Conservation (phyloP, 1,140 invertebrate species). For the Drosophila takahashii region DNA sequence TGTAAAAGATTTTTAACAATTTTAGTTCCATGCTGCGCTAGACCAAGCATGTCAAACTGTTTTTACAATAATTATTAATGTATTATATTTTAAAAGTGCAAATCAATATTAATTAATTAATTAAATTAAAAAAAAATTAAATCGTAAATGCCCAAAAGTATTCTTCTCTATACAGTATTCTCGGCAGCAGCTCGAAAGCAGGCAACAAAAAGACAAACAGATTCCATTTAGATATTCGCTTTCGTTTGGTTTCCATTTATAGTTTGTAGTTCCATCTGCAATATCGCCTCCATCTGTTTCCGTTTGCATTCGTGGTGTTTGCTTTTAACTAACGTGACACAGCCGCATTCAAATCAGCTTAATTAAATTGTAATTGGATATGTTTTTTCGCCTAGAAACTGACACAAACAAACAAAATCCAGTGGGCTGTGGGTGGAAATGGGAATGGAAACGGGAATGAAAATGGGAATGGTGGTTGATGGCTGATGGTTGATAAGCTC, state of each 20-base stretch:
- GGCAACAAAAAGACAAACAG: slow-evolving; percentile 2
- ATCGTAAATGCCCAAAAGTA: too few relatives aligned
- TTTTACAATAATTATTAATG: too few relatives aligned
- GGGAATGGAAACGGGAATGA: background rate
- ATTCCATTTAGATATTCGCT: slow-evolving; percentile 12
- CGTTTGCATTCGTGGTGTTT: slow-evolving; percentile 7
- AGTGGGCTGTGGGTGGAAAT: background rate
- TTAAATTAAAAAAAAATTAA: too few relatives aligned
- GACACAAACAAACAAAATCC: slow-evolving; percentile 10
- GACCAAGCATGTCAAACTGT: too few relatives aligned
- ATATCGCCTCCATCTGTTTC: slow-evolving; percentile 8
- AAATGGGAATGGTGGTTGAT: slow-evolving; percentile 20
- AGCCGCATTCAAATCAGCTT: slow-evolving; percentile 59
- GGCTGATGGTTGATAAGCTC: slow-evolving; percentile 50
- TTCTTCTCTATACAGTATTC: too few relatives aligned
- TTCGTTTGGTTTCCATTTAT: slow-evolving; percentile 19
- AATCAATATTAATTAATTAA: too few relatives aligned
- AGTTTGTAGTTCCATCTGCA: slow-evolving; percentile 20
- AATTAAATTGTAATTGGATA: slow-evolving; percentile 80
- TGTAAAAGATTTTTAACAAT: too few relatives aligned
- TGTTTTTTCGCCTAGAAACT: slow-evolving; percentile 33
- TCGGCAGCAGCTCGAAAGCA: background rate
- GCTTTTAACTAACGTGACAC: slow-evolving; percentile 32
- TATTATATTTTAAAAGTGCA: too few relatives aligned
- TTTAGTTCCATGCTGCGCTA: too few relatives aligned